Base-by-base conservation (phyloP, 2,888 invertebrate species). In the Drosophila vallismaia region DNA sequence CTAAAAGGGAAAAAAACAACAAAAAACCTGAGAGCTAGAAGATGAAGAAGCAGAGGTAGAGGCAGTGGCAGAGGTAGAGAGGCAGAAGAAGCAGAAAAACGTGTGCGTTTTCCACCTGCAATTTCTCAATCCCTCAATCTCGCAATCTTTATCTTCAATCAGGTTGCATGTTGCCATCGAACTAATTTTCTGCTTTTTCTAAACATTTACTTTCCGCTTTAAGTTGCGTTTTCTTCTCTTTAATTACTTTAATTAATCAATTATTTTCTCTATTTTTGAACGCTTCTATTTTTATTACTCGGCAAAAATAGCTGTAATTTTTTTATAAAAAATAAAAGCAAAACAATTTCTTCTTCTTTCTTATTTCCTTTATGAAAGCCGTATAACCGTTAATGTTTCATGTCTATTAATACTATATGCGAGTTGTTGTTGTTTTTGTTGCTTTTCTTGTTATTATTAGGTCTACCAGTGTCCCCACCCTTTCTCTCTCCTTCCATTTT, bases 371-470 rank as follows among this genome's bases (percentile, higher is more conserved):
- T 4, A 49, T 54, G 19, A 28, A 54, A 28, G 14, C 45, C 33
- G 63, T 50, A 14, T 38, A 69, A 36, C 36, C 69, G 67, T 66
- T 71, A 66, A 71, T 71, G 72, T 66, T 83, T 71, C 74, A 60
- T 70, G 73, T 76, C 85, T 81, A 84, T 79, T 80, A 80, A 86
- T 86, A 79, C 72, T 74, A 77, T 70, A 38, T 45, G 51, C 50
- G 45, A 45, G 29, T 26, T 55, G 40, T 46, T 64, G 55, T 28
- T 76, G 53, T 51, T 28, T 4, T 28, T 28, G 19, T 19, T 60
- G 50, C 19, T 29, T 70, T 81, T 50, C 53, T 55, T 84, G 55
- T 76, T 82, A 74, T 82, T 79, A 76, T 86, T 73, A 74, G 71
- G 59, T 66, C 46, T 56, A 51, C 66, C 51, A n/a, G n/a, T n/a